Evolutionary conservation across 1,140 invertebrate species (phyloP), one percentile per base, ranked within the genome.

Genomic region (Latrodectus geometricus): DNA sequence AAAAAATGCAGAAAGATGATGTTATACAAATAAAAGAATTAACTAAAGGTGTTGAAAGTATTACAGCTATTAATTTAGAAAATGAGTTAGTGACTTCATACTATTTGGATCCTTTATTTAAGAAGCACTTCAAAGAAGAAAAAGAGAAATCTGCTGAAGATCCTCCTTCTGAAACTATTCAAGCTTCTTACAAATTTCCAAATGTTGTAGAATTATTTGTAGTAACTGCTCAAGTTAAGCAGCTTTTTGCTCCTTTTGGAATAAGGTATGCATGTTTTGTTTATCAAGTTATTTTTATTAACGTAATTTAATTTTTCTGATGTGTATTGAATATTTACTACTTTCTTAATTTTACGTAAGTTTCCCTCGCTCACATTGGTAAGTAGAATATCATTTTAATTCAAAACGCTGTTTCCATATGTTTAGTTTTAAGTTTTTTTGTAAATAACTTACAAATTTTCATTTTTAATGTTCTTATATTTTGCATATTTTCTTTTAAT

Each of bases 21-120:
- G 90, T 95, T 68, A 91, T 96, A 69, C 92, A 92, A 69, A 93
- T 95, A 23, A 93, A 94, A 87, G 94, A 95, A 91, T 91, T 95
- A 52, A 94, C 93, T 82, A 95, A 94, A 90, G 95, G 95, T 61
- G 95, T 95, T 54, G 94, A 95, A 90, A 94, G 94, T 83, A 94
- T 96, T 56, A 92, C 92, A 35, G 90, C 90, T 3, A 92, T 95
- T 12, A 92, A 93, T 90, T 90, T 90, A 70, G 90, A 91, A 14
- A 94, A 95, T 91, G 92, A 93, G 9, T 91, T 91, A 86, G 88
- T 93, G 68, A 90, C 91, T 52, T 66, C 72, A 9, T 90, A 88
- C 56, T 20, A 70, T 78, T 56, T 88, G 9, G 85, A 86, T 52
- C 77, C 82, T 23, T 11, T 70, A 14, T 88, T 88, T 66, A 80